Evolutionary conservation across 2,113 vertebrate species (phyloP).

Genomic region (Miniopterus natalensis): DNA sequence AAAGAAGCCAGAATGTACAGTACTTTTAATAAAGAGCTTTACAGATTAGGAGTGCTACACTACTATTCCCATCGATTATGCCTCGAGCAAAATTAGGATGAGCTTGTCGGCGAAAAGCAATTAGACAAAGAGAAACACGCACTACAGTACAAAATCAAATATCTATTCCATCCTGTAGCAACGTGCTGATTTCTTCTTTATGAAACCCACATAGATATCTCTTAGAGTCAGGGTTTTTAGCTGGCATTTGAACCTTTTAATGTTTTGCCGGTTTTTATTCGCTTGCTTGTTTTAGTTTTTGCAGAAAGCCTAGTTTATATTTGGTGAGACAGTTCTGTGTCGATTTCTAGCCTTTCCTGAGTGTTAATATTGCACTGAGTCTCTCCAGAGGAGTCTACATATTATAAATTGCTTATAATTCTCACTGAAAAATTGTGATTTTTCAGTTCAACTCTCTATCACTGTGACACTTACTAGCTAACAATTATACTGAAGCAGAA

Average conservation of each 20-base stretch:
- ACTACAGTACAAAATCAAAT: not conserved
- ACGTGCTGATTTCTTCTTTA: not conserved
- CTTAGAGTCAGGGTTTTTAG: not conserved
- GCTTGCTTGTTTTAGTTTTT: not conserved
- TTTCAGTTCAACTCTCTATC: not conserved
- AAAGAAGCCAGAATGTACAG: constrained; percentile 55
- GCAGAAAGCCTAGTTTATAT: not conserved
- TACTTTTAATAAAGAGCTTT: constrained; percentile 64
- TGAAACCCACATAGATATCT: not conserved
- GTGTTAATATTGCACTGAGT: not conserved
- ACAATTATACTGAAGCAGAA: not conserved
- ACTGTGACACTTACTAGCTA: not conserved
- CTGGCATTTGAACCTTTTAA: not conserved
- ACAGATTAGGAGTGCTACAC: constrained; percentile 19
- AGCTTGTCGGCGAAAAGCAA: not conserved
- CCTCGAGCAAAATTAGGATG: constrained; percentile 40
- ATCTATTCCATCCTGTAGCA: not conserved
- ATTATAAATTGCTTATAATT: constrained; percentile 30
- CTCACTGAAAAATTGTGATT: constrained; percentile 6
- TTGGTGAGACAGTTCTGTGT: not conserved
- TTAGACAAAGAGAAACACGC: constrained; percentile 48
- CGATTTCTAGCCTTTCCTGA: not conserved
- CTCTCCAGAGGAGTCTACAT: not conserved
- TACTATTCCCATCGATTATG: not conserved
- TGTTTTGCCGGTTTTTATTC: not conserved